Conservation (phyloP, 2,888 invertebrate species). For the Matsumyia berberina region DNA sequence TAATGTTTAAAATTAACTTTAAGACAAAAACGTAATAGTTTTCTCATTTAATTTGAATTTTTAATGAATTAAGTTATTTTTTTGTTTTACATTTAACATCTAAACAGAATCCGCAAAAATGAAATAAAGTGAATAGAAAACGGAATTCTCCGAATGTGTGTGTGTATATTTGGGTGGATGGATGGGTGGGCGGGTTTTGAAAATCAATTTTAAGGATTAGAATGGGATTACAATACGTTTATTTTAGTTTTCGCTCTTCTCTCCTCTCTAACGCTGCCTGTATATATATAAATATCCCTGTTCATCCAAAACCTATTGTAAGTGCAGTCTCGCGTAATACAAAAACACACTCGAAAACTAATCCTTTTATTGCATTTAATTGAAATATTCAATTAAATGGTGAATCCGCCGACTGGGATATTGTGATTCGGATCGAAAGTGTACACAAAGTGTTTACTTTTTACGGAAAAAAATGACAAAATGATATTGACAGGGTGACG, state of each 20-base stretch:
- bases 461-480: neutral
- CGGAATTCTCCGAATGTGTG: neutral
- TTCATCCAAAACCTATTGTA: neutral
- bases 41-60: conserved; percentile 20
- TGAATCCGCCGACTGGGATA: conserved; percentile 15
- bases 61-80: conserved; percentile 8
- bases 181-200: conserved; percentile 22
- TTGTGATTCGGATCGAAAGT: neutral
- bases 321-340: conserved; percentile 25
- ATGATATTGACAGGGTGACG: neutral
- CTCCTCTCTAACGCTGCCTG: neutral
- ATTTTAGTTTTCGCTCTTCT: neutral
- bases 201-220: conserved; percentile 61
- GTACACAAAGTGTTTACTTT: neutral
- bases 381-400: conserved; percentile 43
- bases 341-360: conserved; percentile 14
- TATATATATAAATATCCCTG: conserved; percentile 10
- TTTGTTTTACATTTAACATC: conserved; percentile 1
- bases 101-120: neutral
- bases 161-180: conserved; percentile 1
- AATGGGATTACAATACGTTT: conserved; percentile 8
- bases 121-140: conserved; percentile 29
- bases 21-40: conserved; percentile 11
- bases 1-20: neutral
- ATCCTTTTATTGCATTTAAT: conserved; percentile 33